Evolutionary conservation across 2,888 invertebrate genomes (phyloP).

Genomic region (Ornithoptera alexandrae): DNA sequence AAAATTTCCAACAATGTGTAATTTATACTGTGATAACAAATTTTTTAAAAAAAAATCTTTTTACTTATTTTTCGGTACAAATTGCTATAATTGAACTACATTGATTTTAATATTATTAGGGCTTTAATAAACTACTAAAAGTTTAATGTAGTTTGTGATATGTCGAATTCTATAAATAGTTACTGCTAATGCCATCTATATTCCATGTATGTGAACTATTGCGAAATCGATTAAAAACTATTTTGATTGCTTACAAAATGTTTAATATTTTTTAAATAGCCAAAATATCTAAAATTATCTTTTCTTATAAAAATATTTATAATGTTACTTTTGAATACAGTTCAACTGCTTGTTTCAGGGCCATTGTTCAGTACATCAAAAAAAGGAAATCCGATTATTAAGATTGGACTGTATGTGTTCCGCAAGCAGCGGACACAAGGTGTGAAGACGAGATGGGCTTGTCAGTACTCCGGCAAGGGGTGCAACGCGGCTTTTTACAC

Average conservation of each 20-base stretch:
- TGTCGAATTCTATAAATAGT: background rate
- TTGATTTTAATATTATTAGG: background rate
- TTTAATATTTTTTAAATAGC: background rate
- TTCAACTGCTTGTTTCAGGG: conserved; percentile 5
- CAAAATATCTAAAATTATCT: background rate
- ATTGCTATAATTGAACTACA: background rate
- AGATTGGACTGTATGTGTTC: conserved; percentile 12
- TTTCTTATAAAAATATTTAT: background rate
- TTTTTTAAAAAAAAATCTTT: no score
- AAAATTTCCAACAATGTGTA: no score
- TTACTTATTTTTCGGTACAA: no score
- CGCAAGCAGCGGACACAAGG: background rate
- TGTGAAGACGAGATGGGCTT: conserved; percentile 16
- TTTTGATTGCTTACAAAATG: background rate
- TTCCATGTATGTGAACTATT: background rate
- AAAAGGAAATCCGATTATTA: conserved; percentile 17
- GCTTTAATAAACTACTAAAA: background rate
- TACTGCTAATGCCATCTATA: conserved; percentile 20
- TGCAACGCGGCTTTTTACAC: conserved; percentile 24
- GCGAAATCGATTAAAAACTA: background rate
- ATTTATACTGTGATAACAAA: no score
- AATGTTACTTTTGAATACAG: background rate
- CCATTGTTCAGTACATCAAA: conserved; percentile 12
- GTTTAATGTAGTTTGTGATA: background rate
- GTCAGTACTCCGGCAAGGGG: background rate